These are phyloP conservation scores for Procambarus clarkii DNA, from an alignment of 1,140 invertebrate genomes.

Conservation along the genomic window DNA sequence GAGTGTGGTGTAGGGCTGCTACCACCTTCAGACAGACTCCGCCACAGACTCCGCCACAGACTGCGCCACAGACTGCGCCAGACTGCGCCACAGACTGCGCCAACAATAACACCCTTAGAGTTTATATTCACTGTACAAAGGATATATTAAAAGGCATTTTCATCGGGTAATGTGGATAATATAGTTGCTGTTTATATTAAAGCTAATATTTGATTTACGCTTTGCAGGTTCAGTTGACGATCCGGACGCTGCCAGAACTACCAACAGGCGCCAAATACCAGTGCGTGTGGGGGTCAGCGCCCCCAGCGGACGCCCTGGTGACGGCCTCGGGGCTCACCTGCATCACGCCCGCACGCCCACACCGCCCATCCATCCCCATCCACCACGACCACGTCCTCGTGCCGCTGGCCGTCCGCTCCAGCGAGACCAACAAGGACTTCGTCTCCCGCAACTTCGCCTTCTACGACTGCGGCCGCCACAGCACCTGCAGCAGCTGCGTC, in stretches of 20 bases:
- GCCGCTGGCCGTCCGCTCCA: constrained; percentile 91
- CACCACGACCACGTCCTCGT: constrained; percentile 90
- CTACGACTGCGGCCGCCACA: constrained; percentile 94
- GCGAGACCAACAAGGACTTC: constrained; percentile 96
- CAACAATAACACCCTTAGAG: too few species aligned
- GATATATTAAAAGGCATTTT: too few species aligned
- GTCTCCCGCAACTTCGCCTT: constrained; percentile 94
- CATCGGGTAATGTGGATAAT: too few species aligned
- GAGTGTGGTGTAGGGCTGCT: too few species aligned
- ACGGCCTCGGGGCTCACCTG: constrained; percentile 88
- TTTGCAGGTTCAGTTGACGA: constrained; percentile 86
- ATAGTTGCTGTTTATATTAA: too few species aligned
- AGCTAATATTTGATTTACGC: too few species aligned
- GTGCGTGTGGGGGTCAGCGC: constrained; percentile 89
- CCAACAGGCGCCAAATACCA: constrained; percentile 93
- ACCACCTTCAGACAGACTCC: too few species aligned
- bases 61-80: too few species aligned
- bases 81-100: too few species aligned
- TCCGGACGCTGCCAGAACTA: constrained; percentile 91
- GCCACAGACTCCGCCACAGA: too few species aligned
- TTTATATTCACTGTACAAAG: too few species aligned
- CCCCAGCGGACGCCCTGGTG: constrained; percentile 90
- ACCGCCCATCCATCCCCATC: constrained; percentile 84
- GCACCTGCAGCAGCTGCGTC: constrained; percentile 89
- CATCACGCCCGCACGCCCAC: constrained; percentile 84